Evolutionary conservation across 1,140 invertebrate species (phyloP).

Genomic region (Phortica variegata): DNA sequence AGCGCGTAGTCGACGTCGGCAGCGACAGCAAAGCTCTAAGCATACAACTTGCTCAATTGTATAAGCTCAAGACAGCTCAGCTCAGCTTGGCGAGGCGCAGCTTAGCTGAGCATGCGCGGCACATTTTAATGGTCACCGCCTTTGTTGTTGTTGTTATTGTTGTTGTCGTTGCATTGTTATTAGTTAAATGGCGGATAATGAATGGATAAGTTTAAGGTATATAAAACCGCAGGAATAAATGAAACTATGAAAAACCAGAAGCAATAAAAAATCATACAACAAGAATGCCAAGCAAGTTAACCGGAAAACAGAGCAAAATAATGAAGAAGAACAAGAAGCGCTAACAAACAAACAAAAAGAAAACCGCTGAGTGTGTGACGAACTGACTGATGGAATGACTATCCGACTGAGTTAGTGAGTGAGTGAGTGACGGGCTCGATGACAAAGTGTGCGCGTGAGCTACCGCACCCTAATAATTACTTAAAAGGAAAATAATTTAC

Average conservation of each 20-base stretch:
- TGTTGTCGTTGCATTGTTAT: conserved; percentile 29
- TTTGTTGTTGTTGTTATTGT: too few relatives aligned
- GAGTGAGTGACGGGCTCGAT: conserved; percentile 7
- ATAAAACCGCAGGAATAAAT: conserved; percentile 24
- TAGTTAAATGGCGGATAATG: conserved; percentile 52
- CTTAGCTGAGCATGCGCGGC: too few relatives aligned
- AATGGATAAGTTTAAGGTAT: conserved; percentile 41
- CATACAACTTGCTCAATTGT: too few relatives aligned
- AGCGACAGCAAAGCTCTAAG: too few relatives aligned
- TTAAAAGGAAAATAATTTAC: conserved; percentile 57
- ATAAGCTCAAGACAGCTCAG: too few relatives aligned
- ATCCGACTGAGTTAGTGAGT: conserved; percentile 10
- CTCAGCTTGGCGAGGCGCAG: too few relatives aligned
- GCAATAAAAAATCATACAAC: conserved; percentile 16
- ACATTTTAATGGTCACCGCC: too few relatives aligned
- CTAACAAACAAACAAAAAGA: background rate
- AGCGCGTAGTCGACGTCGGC: too few relatives aligned
- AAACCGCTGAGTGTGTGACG: conserved; percentile 30
- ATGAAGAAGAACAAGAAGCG: background rate
- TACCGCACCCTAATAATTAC: conserved; percentile 56
- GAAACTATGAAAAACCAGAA: conserved; percentile 3
- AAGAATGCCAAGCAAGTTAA: background rate
- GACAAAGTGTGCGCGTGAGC: conserved; percentile 14
- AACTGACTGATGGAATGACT: conserved; percentile 31
- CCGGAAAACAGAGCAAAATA: background rate